These are phyloP conservation scores for Empis stercorea DNA, from an alignment of 2,888 invertebrate genomes.

Conservation along the genomic window DNA sequence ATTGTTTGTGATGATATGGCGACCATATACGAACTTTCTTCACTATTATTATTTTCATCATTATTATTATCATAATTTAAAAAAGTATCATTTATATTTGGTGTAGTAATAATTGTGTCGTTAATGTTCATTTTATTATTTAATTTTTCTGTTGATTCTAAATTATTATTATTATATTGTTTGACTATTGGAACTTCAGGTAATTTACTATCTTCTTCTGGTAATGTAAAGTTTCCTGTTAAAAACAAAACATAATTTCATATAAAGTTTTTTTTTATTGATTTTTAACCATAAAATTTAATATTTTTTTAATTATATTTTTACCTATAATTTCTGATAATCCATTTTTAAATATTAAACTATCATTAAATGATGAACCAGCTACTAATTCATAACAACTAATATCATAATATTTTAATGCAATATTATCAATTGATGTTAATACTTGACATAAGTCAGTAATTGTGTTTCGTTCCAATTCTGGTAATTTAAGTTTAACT, in stretches of 20 bases:
- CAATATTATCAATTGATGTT: slow-evolving; percentile 31
- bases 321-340: not conserved
- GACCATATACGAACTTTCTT: slow-evolving; percentile 22
- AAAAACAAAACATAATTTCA: no score
- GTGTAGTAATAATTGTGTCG: no score
- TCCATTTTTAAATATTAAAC: slow-evolving; percentile 19
- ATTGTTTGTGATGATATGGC: slow-evolving; percentile 30
- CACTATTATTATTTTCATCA: not conserved
- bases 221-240: no score
- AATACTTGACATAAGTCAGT: slow-evolving; percentile 30
- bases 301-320: no score
- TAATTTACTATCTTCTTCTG: no score
- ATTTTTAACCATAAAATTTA: no score
- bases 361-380: slow-evolving; percentile 33
- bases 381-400: slow-evolving; percentile 33
- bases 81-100: no score
- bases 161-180: no score
- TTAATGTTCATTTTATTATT: no score
- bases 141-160: no score
- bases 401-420: slow-evolving; percentile 29
- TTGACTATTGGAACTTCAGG: no score
- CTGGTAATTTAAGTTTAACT: slow-evolving; percentile 30
- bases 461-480: slow-evolving; percentile 24
- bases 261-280: no score
- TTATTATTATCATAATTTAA: not conserved